Evolutionary conservation across 2,113 vertebrate species (phyloP), one percentile per base, ranked within the genome.

Genomic region (Hydrochoerus hydrochaeris): DNA sequence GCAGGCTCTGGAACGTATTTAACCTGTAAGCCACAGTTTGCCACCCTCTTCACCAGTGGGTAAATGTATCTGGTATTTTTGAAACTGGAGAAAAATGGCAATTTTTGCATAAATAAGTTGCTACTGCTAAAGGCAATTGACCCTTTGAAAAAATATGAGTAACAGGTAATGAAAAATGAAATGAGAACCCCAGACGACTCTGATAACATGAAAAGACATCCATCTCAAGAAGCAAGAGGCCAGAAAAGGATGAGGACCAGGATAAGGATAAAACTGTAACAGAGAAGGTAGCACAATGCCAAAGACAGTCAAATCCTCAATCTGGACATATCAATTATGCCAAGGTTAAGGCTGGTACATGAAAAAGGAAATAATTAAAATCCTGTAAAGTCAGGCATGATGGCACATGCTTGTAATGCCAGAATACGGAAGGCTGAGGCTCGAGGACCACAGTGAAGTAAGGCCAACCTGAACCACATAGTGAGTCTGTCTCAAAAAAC

Each of bases 231-330:
- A 73, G 44, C 16, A 86, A 35, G 20, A 62, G 1, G 60, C 14
- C 80, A 94, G 62, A 94, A 80, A 77, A 90, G 35, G 80, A n/a
- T 92, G 82, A 95, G 57, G 38, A 54, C 28, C 26, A 86, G n/a
- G 38, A 44, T 32, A 26, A 86, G 49, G 12, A 92, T 30, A 52
- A 82, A 96, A 62, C 13, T 35, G 4, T 14, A 52, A 58, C 8
- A 94, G 7, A 49, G 11, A 94, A 14, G 16, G 17, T 32, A 78
- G 49, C 35, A 93, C 32, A 41, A 13, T 3, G 41, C 44, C 52
- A 95, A 94, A 57, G 19, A 60, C 91, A 94, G 67, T 77, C 44
- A 90, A 93, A 4, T 14, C 67, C 81, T 93, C 78, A 73, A 78
- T 24, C 12, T 71, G 11, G 57, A 85, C 30, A 88, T 2, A 7